These are phyloP conservation scores for Bombus huntii DNA, from an alignment of 1,140 invertebrate species.

Conservation along the genomic window DNA sequence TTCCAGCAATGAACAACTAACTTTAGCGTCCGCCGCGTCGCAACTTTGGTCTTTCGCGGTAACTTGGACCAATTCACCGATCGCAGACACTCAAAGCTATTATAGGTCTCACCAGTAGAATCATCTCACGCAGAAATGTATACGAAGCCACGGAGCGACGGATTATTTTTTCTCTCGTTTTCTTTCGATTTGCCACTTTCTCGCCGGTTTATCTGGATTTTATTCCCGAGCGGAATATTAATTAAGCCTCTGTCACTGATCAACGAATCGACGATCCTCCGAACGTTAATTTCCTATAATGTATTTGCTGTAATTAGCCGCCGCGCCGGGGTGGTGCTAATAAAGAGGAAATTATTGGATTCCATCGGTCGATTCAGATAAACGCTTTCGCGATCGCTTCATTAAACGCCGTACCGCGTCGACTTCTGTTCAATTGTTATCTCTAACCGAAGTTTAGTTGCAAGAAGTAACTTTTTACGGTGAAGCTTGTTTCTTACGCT, in stretches of 20 bases:
- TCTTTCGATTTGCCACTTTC: neutral
- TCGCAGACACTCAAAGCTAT: neutral
- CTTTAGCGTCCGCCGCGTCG: neutral
- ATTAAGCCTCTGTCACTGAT: constrained; percentile 38
- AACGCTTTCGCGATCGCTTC: constrained; percentile 25
- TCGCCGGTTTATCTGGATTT: constrained; percentile 19
- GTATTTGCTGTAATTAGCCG: constrained; percentile 39
- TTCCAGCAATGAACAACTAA: neutral
- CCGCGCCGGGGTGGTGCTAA: constrained; percentile 27
- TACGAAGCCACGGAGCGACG: neutral
- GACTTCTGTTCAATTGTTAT: too few relatives aligned
- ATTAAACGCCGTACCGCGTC: neutral
- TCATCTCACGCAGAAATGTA: neutral
- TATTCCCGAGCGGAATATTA: constrained; percentile 35
- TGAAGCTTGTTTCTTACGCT: too few relatives aligned
- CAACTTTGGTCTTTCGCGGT: neutral
- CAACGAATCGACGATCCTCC: neutral
- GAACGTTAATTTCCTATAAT: constrained; percentile 37
- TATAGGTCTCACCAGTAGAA: neutral
- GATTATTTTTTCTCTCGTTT: neutral
- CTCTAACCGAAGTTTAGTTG: too few relatives aligned
- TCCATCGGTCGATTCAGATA: constrained; percentile 33
- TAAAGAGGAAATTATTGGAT: constrained; percentile 48
- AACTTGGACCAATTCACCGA: neutral
- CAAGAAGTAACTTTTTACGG: too few relatives aligned